A percentile compares a stretch with the other conserved stretches of the same genome.
phyloP scores from a whole-genome alignment of 2,113 vertebrate genomes.

The Neodontobutis hainanensis region DNA sequence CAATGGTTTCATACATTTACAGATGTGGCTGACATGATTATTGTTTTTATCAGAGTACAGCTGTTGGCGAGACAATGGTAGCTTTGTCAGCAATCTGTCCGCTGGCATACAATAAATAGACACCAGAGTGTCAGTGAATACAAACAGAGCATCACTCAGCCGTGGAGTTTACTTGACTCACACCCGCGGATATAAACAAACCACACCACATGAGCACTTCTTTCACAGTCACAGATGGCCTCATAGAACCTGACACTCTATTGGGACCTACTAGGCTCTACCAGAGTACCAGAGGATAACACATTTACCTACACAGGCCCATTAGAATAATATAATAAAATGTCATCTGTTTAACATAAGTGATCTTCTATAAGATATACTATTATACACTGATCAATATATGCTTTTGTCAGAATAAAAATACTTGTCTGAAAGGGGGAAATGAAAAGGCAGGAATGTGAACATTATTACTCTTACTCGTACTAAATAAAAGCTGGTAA shows the following conservation, averaged over 20 bases:
- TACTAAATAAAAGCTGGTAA: conserved; percentile 21
- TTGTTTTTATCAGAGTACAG: conserved; percentile 42
- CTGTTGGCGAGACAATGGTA: conserved; percentile 33
- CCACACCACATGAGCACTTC: neutral
- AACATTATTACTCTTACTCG: conserved; percentile 9
- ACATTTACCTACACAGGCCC: too few species aligned
- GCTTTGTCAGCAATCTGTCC: conserved; percentile 47
- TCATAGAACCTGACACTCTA: neutral
- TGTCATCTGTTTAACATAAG: too few species aligned
- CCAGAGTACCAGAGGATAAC: neutral
- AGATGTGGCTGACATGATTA: conserved; percentile 40
- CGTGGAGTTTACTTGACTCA: conserved; percentile 39
- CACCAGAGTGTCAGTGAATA: conserved; percentile 28
- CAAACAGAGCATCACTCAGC: conserved; percentile 39
- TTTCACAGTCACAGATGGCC: conserved; percentile 41
- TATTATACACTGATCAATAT: too few species aligned
- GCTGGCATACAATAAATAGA: conserved; percentile 42
- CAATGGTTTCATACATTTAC: conserved; percentile 18
- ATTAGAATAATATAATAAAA: too few species aligned
- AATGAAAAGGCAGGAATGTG: conserved; percentile 38
- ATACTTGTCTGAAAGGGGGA: conserved; percentile 2
- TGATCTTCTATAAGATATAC: too few species aligned
- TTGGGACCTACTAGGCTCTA: neutral
- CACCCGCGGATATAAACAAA: neutral
- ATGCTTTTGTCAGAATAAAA: conserved; percentile 2